Evolutionary conservation across 2,113 vertebrate genomes (phyloP).

Genomic region (Rhizomys pruinosus): DNA sequence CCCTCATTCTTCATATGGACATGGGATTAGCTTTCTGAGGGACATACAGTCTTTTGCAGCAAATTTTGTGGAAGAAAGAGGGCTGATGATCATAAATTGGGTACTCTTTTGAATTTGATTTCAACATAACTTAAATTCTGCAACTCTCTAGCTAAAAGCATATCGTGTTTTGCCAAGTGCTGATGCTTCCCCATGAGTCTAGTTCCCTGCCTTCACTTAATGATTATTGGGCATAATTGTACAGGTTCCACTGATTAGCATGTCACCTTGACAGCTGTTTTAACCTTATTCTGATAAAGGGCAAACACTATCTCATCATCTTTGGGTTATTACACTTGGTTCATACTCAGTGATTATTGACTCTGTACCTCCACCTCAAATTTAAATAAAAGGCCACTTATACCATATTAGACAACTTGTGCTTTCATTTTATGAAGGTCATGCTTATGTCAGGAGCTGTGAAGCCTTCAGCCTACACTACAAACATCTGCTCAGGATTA

Average conservation of each 20-base stretch:
- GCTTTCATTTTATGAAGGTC: conserved; percentile 78
- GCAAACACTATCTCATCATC: conserved; percentile 76
- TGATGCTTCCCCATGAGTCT: conserved; percentile 65
- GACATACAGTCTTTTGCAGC: not conserved
- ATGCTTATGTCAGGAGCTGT: conserved; percentile 72
- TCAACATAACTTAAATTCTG: conserved; percentile 7
- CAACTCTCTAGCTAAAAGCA: conserved; percentile 57
- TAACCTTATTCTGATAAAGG: conserved; percentile 78
- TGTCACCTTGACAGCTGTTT: conserved; percentile 76
- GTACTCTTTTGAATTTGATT: conserved; percentile 45
- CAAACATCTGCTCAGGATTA: conserved; percentile 75
- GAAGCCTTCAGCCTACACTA: conserved; percentile 61
- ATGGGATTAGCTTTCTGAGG: not conserved
- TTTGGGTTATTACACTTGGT: conserved; percentile 79
- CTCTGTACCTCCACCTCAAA: conserved; percentile 68
- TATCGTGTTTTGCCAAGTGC: conserved; percentile 60
- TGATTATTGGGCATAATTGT: conserved; percentile 79
- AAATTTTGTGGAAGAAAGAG: not conserved
- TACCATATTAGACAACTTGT: conserved; percentile 68
- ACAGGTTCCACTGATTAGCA: conserved; percentile 75
- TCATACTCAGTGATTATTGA: conserved; percentile 78
- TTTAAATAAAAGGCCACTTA: conserved; percentile 81
- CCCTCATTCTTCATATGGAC: not conserved
- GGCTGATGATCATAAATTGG: not conserved
- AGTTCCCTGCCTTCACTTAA: conserved; percentile 67